These are phyloP conservation scores for Leptopilina syphax DNA, from an alignment of 2,888 invertebrate species.

Conservation along the genomic window DNA sequence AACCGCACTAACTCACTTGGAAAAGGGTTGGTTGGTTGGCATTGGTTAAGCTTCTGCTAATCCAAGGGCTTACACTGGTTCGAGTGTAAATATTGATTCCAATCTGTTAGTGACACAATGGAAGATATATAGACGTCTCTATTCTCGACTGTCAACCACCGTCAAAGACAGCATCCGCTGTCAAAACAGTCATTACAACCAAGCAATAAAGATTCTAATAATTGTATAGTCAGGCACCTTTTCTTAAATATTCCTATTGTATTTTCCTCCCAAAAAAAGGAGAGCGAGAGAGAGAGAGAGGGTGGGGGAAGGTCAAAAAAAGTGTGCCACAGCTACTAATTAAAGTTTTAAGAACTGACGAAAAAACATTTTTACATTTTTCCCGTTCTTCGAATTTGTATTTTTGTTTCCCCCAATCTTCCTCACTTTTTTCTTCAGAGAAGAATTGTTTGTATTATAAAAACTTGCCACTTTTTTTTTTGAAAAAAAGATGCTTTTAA, in stretches of 20 bases:
- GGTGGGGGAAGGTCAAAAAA: not conserved
- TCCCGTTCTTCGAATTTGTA: conserved; percentile 13
- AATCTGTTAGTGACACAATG: conserved; percentile 69
- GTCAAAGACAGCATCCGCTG: conserved; percentile 63
- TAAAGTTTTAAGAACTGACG: conserved; percentile 27
- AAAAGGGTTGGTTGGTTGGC: conserved; percentile 69
- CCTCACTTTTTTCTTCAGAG: not conserved
- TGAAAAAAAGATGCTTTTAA: not conserved
- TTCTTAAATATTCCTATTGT: conserved; percentile 21
- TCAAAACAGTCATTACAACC: conserved; percentile 72
- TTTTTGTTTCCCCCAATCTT: conserved; percentile 15
- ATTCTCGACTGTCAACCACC: conserved; percentile 51
- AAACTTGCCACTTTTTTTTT: not conserved
- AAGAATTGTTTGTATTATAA: conserved; percentile 21
- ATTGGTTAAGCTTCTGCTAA: conserved; percentile 65
- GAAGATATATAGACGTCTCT: conserved; percentile 56
- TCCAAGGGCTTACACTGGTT: conserved; percentile 68
- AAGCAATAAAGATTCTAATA: conserved; percentile 43
- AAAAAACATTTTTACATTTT: conserved; percentile 12
- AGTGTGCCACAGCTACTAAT: conserved; percentile 18
- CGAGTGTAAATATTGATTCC: conserved; percentile 74
- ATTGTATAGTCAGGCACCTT: conserved; percentile 35
- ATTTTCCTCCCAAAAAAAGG: not conserved
- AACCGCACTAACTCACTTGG: conserved; percentile 51
- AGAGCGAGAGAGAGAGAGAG: not conserved